Evolutionary conservation across 2,113 vertebrate genomes (phyloP), one percentile per base, ranked within the genome.

Genomic region (Hippocampus abdominalis): DNA sequence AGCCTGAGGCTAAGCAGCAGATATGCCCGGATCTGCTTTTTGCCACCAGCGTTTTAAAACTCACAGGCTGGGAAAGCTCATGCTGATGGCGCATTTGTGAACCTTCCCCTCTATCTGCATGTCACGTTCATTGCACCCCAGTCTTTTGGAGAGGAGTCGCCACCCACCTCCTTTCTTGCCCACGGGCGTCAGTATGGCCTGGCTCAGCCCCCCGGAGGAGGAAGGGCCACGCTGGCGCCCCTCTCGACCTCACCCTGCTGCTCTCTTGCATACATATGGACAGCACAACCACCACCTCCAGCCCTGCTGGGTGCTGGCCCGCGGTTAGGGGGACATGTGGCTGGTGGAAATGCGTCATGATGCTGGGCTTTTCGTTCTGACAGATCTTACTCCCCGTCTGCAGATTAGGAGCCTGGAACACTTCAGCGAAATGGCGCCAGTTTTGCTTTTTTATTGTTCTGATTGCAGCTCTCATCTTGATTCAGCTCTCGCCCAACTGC

Each of bases 281-380:
- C 72, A 72, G 29, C 60, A 23, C 64, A 57, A 53, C 15, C 59
- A 16, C 72, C 72, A 16, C 59, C 65, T 54, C 64, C 69, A 21
- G 36, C 76, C 84, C 79, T 76, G 74, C 81, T 79, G 76, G 79
- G 73, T 64, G 29, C 80, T 82, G 83, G 86, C 81, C 86, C 75
- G 60, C 62, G 78, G 85, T 80, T 70, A 75, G 69, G 73, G 32
- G 77, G 85, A 85, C 89, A 91, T 88, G 90, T 90, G 90, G 83
- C 77, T 68, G 75, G 84, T 83, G 54, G 39, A 90, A 85, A 88
- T 91, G 89, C 86, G 87, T 92, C 91, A 91, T 73, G 66, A 84
- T 80, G 83, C 84, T 75, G 83, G 80, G 83, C 87, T 82, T 71
- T 82, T 64, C 23, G 42, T 69, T 79, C 72, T 44, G 73, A 87